These are phyloP conservation scores for Catocala fraxini DNA, from an alignment of 2,888 invertebrate genomes.

Conservation along the genomic window DNA sequence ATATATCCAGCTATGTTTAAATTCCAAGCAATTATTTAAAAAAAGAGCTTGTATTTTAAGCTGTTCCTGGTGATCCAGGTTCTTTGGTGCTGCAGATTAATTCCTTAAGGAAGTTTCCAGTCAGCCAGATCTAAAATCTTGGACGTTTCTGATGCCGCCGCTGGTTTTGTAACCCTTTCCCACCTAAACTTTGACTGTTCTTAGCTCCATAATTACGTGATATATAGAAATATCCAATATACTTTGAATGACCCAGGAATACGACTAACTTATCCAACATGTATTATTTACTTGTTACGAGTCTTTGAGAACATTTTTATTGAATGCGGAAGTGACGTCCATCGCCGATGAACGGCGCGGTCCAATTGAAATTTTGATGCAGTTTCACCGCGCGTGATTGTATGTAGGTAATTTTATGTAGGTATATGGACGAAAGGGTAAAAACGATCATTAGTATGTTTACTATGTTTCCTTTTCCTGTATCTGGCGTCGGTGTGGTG, in stretches of 20 bases:
- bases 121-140: too few species aligned
- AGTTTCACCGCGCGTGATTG: slow-evolving; percentile 33
- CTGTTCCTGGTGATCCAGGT: too few species aligned
- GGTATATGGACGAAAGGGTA: slow-evolving; percentile 40
- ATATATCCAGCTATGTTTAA: too few species aligned
- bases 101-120: too few species aligned
- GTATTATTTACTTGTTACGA: background rate
- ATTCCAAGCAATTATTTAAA: background rate
- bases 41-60: too few species aligned
- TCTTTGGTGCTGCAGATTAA: too few species aligned
- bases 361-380: slow-evolving; percentile 45
- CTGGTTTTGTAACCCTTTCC: too few species aligned
- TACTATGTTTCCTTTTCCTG: slow-evolving; percentile 70
- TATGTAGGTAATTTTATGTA: slow-evolving; percentile 25
- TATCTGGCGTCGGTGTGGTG: slow-evolving; percentile 56
- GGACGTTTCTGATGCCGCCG: too few species aligned
- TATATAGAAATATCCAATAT: too few species aligned
- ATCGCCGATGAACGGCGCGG: background rate
- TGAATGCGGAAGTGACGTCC: slow-evolving; percentile 29
- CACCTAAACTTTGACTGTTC: too few species aligned
- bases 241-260: too few species aligned
- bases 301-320: slow-evolving; percentile 14
- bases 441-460: slow-evolving; percentile 63
- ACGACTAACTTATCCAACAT: background rate
- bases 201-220: too few species aligned